Conservation (phyloP, 2,888 invertebrate genomes). For the Agrotis puta region DNA sequence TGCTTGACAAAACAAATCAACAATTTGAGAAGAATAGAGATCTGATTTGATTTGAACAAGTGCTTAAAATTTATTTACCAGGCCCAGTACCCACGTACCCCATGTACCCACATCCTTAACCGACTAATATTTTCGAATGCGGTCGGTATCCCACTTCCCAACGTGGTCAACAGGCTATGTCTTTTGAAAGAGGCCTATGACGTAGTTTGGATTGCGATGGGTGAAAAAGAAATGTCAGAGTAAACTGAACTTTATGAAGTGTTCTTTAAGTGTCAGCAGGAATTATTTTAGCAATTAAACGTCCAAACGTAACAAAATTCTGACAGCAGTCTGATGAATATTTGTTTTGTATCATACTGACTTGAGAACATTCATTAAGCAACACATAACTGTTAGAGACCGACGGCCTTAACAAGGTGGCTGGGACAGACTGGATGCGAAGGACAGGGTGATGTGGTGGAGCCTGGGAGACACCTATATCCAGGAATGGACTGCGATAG, state of each 20-base stretch:
- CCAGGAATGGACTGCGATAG: no score
- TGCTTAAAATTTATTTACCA: background rate
- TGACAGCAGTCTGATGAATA: background rate
- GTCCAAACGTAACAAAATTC: background rate
- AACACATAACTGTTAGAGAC: no score
- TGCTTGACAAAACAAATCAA: background rate
- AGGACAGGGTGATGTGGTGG: no score
- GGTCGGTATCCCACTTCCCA: background rate
- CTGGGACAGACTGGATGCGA: no score
- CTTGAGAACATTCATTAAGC: background rate
- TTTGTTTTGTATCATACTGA: background rate
- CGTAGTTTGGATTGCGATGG: background rate
- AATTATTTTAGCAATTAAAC: no score
- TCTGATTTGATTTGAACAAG: background rate
- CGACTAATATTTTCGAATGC: background rate
- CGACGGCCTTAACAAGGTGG: no score
- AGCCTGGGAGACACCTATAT: no score
- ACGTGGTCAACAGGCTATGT: background rate
- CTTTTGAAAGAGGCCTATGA: slow-evolving; percentile 6
- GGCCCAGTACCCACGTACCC: background rate
- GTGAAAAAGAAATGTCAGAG: background rate
- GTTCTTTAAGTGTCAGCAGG: slow-evolving; percentile 8
- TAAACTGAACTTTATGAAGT: background rate
- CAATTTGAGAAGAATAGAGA: background rate
- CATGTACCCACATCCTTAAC: background rate